These are phyloP conservation scores for Poeciliopsis paucimaculata DNA, from an alignment of 2,797 vertebrate genomes.

Conservation along the genomic window DNA sequence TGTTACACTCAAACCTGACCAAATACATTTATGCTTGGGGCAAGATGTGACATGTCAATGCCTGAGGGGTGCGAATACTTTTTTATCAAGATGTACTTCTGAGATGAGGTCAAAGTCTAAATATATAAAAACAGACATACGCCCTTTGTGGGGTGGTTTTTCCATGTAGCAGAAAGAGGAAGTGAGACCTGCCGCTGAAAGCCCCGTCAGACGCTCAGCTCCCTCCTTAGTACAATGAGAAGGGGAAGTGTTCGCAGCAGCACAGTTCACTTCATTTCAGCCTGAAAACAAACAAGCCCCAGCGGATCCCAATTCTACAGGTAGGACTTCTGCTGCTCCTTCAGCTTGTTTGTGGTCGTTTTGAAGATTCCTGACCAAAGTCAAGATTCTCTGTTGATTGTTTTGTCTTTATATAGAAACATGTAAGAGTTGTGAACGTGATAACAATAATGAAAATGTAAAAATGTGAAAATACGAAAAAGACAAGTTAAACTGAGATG, in stretches of 20 bases:
- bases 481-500: background rate
- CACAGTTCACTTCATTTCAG: background rate
- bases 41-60: background rate
- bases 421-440: background rate
- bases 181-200: conserved; percentile 49
- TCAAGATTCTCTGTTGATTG: accelerated
- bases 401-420: background rate
- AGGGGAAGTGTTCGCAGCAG: conserved; percentile 50
- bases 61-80: too few species aligned
- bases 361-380: background rate
- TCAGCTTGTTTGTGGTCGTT: too few species aligned
- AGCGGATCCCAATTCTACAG: conserved; percentile 14
- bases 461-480: background rate
- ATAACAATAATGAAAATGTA: background rate
- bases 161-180: conserved; percentile 62
- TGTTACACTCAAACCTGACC: background rate
- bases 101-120: background rate
- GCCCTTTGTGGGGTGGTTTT: conserved; percentile 23
- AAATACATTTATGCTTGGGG: background rate
- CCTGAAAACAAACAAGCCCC: background rate
- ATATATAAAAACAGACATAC: conserved; percentile 14
- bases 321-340: conserved; percentile 32
- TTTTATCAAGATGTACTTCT: background rate
- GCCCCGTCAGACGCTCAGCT: conserved; percentile 13
- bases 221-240: background rate